Evolutionary conservation across 2,113 vertebrate genomes (phyloP).

Genomic region (Arenaria interpres): DNA sequence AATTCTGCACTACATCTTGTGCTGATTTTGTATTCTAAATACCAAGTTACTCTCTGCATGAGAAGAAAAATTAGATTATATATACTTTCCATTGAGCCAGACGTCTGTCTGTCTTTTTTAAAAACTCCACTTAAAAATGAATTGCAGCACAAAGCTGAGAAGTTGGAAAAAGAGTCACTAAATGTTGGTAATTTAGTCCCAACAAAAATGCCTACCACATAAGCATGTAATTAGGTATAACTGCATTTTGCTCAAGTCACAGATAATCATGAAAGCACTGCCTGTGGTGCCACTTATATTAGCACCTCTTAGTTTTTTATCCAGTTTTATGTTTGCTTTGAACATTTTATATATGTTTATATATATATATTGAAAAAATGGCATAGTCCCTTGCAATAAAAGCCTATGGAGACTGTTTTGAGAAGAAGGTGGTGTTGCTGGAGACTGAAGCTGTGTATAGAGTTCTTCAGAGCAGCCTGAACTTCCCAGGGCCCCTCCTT

Average conservation of each 20-base stretch:
- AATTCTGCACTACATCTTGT: constrained; percentile 61
- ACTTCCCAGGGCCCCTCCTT: neutral
- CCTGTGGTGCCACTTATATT: neutral
- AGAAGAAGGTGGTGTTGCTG: neutral
- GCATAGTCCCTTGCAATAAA: neutral
- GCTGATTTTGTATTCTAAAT: constrained; percentile 61
- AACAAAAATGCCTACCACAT: neutral
- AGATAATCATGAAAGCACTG: neutral
- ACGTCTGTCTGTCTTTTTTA: neutral
- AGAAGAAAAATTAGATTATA: constrained; percentile 52
- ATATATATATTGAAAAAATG: neutral
- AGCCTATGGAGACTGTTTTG: neutral
- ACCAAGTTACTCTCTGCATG: constrained; percentile 58
- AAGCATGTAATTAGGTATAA: neutral
- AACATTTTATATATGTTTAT: neutral
- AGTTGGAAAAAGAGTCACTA: neutral
- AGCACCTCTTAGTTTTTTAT: neutral
- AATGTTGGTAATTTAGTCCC: neutral
- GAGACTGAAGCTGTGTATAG: neutral
- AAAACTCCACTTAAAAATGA: neutral
- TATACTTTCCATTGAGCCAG: constrained; percentile 40
- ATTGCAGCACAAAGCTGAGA: neutral
- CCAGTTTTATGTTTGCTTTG: neutral
- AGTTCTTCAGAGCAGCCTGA: neutral
- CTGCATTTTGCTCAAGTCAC: neutral